phyloP scores from a whole-genome alignment of 2,797 vertebrate genomes.

The Semaprochilodus insignis region DNA sequence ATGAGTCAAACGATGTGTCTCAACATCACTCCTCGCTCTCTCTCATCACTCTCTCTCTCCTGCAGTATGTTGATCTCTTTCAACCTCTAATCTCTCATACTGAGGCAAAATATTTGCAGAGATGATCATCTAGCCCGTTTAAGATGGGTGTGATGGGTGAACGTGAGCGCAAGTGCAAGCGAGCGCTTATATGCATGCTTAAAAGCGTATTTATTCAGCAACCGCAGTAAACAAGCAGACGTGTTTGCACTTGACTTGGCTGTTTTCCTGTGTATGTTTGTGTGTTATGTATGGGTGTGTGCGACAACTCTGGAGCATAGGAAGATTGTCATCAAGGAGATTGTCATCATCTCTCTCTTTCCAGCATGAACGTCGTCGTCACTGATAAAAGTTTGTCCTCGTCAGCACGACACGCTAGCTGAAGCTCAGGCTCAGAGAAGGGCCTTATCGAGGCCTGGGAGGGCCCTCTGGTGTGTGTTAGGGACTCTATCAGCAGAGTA shows the following conservation, averaged over 20 bases:
- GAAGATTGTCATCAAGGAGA: slow-evolving; percentile 74
- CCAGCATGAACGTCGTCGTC: slow-evolving; percentile 69
- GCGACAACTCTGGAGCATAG: slow-evolving; percentile 53
- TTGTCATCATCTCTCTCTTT: slow-evolving; percentile 54
- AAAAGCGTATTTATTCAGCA: slow-evolving; percentile 10
- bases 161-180: slow-evolving; percentile 17
- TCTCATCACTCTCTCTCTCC: slow-evolving; percentile 30
- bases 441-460: slow-evolving; percentile 43
- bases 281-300: slow-evolving; percentile 39
- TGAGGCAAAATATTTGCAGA: slow-evolving; percentile 42
- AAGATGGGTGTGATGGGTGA: slow-evolving; percentile 9
- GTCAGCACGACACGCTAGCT: slow-evolving; percentile 64
- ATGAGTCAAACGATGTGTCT: slow-evolving; percentile 73
- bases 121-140: slow-evolving; percentile 26
- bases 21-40: slow-evolving; percentile 66
- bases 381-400: slow-evolving; percentile 75
- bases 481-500: slow-evolving; percentile 66
- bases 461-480: slow-evolving; percentile 48
- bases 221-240: slow-evolving; percentile 21
- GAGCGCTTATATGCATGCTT: neutral
- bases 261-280: slow-evolving; percentile 15
- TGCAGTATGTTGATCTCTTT: slow-evolving; percentile 40
- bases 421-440: slow-evolving; percentile 32
- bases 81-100: slow-evolving; percentile 50
- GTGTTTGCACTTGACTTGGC: slow-evolving; percentile 17